Percentiles rank a stretch among this genome's conserved stretches.
Conservation (phyloP, 1,140 invertebrate genomes). For the Lamellibrachia luymesi region DNA sequence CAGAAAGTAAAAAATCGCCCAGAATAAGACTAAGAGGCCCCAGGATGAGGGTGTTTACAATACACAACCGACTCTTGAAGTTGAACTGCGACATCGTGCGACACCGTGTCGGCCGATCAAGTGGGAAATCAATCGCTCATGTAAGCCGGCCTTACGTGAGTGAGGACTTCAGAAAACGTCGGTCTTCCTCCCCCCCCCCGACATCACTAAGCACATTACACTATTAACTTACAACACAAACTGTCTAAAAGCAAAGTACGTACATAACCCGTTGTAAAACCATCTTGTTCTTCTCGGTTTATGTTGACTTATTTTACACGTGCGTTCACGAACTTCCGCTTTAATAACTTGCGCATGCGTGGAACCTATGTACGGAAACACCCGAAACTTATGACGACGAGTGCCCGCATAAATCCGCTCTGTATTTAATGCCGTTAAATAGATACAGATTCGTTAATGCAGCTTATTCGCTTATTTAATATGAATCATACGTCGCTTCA, state of each 20-base stretch:
- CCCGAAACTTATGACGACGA: neutral
- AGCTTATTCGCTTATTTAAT: neutral
- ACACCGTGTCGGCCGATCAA: too few species aligned
- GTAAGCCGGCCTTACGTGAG: too few species aligned
- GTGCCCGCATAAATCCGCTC: neutral
- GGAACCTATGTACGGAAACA: neutral
- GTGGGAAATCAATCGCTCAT: too few species aligned
- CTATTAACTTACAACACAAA: neutral
- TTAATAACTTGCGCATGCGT: neutral
- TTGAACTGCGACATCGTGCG: too few species aligned
- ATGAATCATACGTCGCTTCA: neutral
- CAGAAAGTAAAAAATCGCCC: too few species aligned
- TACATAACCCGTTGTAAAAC: slow-evolving; percentile 24
- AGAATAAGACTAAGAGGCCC: too few species aligned
- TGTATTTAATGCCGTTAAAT: neutral
- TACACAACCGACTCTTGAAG: too few species aligned
- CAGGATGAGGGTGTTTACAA: too few species aligned
- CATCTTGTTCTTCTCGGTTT: slow-evolving; percentile 3
- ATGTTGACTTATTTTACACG: neutral
- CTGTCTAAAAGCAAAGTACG: slow-evolving; percentile 5
- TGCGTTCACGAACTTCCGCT: neutral
- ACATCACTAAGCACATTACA: neutral
- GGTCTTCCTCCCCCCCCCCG: neutral
- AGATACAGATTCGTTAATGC: neutral
- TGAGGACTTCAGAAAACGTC: too few species aligned